Base-by-base conservation (phyloP, 2,113 vertebrate genomes). In the Odocoileus hemionus region DNA sequence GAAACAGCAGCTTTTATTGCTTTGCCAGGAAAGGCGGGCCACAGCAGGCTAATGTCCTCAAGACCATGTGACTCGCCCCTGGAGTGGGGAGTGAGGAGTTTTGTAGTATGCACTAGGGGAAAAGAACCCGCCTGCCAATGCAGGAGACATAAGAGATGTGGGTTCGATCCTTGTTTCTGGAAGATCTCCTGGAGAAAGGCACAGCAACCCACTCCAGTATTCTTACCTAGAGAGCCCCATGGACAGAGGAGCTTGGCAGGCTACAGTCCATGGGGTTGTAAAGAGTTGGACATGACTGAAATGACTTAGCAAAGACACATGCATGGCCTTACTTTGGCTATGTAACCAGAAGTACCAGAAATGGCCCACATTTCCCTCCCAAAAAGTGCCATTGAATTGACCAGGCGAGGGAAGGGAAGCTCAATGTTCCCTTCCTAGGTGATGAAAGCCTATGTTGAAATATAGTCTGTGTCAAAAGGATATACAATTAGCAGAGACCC, bases 341-440 rank as follows among this genome's bases (percentile, higher is more conserved):
- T 28, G 2, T 55, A 17, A 87, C 4, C 33, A 84, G 11, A 84
- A 64, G 13, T 92, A 13, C 28, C 9, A 83, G 26, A 94, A 45
- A 83, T 79, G 52, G 8, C 6, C 30, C 61, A 28, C 8, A 26
- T 67, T 43, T 13, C 2, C 6, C 6, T 58, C 7, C 5, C 33
- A 0, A 13, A 15, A 14, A 74, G 21, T 6, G 13, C 0, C 21
- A 78, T 28, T 93, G 67, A 30, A 36, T 30, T 55, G 33, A 55
- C 9, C 1, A 79, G 57, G 0, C 45, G 50, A 79, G 14, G 11
- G 1, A 28, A 8, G 23, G 6, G 2, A 36, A 33, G 17, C 7
- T 92, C 15, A 82, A 7, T 52, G 52, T 16, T 28, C 10, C 30
- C 39, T 64, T 60, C 28, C 14, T 5, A 70, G 3, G 6, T 58